Percentiles rank a stretch among this genome's conserved stretches.
Evolutionary conservation across 2,113 vertebrate species (phyloP).

Genomic region (Danionella cerebrum): DNA sequence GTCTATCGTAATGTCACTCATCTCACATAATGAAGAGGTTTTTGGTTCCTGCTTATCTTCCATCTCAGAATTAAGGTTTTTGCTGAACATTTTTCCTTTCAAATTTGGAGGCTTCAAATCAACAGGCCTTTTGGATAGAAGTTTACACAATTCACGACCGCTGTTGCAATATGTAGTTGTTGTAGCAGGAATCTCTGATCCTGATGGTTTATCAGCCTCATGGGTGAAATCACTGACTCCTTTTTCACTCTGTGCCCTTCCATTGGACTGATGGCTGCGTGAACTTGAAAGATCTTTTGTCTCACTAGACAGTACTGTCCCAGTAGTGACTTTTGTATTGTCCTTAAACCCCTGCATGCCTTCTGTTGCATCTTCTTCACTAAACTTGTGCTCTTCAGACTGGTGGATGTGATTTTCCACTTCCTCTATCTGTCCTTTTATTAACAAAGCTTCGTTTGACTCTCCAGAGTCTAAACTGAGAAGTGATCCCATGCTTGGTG

Average conservation of each 20-base stretch:
- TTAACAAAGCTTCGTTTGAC: constrained; percentile 32
- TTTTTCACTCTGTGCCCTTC: not conserved
- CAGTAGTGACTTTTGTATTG: not conserved
- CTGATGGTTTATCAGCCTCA: not conserved
- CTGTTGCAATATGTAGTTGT: too few species aligned
- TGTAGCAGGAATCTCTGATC: not conserved
- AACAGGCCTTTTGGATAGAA: too few species aligned
- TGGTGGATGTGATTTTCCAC: constrained; percentile 47
- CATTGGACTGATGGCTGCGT: not conserved
- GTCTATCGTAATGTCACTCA: not conserved
- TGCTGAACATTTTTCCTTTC: not conserved
- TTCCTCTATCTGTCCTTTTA: constrained; percentile 55
- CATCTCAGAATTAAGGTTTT: not conserved
- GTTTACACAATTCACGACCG: too few species aligned
- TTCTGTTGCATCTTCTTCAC: constrained; percentile 4
- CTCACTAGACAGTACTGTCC: not conserved
- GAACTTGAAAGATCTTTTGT: constrained; percentile 17
- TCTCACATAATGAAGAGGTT: not conserved
- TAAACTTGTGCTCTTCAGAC: constrained; percentile 12
- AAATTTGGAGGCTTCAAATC: too few species aligned
- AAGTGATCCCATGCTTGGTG: constrained; percentile 39
- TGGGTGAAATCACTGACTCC: not conserved
- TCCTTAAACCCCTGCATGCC: not conserved
- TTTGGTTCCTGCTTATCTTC: not conserved
- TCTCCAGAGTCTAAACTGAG: constrained; percentile 27